These are phyloP conservation scores for Penaeus vannamei DNA, from an alignment of 1,140 invertebrate species.

Conservation along the genomic window DNA sequence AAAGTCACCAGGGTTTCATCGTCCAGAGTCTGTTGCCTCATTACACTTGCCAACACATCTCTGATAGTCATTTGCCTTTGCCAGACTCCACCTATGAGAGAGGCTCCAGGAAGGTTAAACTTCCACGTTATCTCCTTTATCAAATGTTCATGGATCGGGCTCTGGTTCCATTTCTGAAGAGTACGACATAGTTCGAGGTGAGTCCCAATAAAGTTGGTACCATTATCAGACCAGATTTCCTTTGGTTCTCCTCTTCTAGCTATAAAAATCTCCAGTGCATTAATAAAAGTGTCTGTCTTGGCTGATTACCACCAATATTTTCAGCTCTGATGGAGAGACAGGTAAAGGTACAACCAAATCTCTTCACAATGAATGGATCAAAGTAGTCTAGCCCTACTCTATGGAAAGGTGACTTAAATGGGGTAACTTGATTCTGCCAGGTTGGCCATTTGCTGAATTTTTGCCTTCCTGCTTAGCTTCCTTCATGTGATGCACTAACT, in stretches of 20 bases:
- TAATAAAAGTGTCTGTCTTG: conserved; percentile 9
- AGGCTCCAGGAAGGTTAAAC: too few relatives aligned
- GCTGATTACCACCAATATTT: conserved; percentile 7
- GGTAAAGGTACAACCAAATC: conserved; percentile 26
- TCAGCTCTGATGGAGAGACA: conserved; percentile 21
- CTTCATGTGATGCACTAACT: too few relatives aligned
- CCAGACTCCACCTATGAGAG: too few relatives aligned
- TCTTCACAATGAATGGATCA: conserved; percentile 20
- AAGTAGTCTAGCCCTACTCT: conserved; percentile 36
- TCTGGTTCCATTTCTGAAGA: not conserved
- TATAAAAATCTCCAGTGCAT: conserved; percentile 19
- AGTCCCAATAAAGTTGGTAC: conserved; percentile 22
- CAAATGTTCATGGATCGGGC: not conserved
- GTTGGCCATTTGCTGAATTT: conserved; percentile 11
- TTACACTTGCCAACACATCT: not conserved
- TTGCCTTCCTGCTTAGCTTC: too few relatives aligned
- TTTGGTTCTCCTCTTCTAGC: not conserved
- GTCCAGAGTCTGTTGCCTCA: not conserved
- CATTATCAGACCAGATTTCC: conserved; percentile 1
- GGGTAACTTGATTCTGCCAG: not conserved
- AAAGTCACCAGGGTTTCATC: not conserved
- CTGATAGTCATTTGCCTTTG: not conserved
- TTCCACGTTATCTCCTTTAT: not conserved
- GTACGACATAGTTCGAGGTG: not conserved
- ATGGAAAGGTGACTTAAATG: conserved; percentile 25